phyloP scores from a whole-genome alignment of 2,113 vertebrate species.

The Crotalus horridus region DNA sequence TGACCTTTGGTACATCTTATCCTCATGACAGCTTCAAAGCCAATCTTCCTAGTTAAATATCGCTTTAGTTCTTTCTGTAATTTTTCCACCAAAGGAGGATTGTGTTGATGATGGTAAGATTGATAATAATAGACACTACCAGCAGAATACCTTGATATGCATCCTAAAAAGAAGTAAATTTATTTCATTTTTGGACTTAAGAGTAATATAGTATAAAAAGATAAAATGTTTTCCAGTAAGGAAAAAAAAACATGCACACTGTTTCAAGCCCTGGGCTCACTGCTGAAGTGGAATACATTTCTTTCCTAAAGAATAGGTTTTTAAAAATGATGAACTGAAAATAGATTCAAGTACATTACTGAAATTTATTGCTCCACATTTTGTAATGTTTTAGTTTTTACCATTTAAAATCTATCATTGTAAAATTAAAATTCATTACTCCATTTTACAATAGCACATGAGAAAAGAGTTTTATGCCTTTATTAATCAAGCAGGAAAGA shows the following conservation, averaged over 20 bases:
- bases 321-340: neutral
- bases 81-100: constrained; percentile 86
- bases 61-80: constrained; percentile 90
- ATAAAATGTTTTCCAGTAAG: neutral
- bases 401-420: neutral
- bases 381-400: neutral
- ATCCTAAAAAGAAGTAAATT: constrained; percentile 71
- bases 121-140: constrained; percentile 92
- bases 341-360: neutral
- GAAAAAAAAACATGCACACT: neutral
- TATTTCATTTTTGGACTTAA: neutral
- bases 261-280: neutral
- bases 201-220: neutral
- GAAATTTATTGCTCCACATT: neutral
- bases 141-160: constrained; percentile 94
- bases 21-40: constrained; percentile 97
- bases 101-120: constrained; percentile 91
- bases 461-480: neutral
- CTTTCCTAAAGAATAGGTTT: neutral
- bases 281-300: neutral
- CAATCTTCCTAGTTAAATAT: constrained; percentile 93
- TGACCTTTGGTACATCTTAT: constrained; percentile 97
- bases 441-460: neutral
- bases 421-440: neutral
- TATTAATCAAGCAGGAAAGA: neutral